Evolutionary conservation across 2,797 vertebrate genomes (phyloP).

Genomic region (Distichodus sexfasciatus): DNA sequence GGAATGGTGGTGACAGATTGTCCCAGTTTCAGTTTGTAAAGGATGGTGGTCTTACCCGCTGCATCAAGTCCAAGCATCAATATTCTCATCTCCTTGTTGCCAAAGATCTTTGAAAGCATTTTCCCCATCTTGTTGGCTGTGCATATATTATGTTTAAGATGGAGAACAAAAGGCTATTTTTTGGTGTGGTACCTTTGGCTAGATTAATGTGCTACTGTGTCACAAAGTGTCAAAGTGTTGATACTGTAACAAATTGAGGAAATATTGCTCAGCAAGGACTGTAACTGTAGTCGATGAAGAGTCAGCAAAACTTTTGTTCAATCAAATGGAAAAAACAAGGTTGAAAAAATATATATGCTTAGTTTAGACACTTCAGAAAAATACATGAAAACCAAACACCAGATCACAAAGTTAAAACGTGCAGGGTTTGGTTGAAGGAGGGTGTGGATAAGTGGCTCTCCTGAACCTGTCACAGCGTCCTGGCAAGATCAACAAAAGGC

Average conservation of each 20-base stretch:
- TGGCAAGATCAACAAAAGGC: conserved; percentile 14
- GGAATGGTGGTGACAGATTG: conserved; percentile 99
- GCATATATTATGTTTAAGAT: conserved; percentile 63
- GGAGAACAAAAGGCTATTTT: conserved; percentile 5
- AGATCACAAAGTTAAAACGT: background rate
- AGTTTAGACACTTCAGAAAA: background rate
- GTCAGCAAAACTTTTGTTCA: background rate
- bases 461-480: conserved; percentile 3
- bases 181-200: conserved; percentile 28
- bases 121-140: conserved; percentile 88
- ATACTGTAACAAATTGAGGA: conserved; percentile 4
- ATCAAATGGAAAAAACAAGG: background rate
- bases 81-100: conserved; percentile 99
- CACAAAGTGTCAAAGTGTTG: background rate
- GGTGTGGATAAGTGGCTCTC: conserved; percentile 17
- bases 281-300: background rate
- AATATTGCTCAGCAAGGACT: conserved; percentile 8
- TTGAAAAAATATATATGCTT: background rate
- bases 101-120: conserved; percentile 97
- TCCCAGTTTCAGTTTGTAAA: conserved; percentile 98
- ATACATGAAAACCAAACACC: background rate
- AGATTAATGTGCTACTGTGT: conserved; percentile 15
- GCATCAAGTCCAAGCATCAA: conserved; percentile 98
- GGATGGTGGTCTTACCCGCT: conserved; percentile 95
- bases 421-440: background rate